Percentiles rank a stretch among this genome's conserved stretches.
Evolutionary conservation across 2,113 vertebrate genomes (phyloP).

Genomic region (zebrafish (Danio rerio)): DNA sequence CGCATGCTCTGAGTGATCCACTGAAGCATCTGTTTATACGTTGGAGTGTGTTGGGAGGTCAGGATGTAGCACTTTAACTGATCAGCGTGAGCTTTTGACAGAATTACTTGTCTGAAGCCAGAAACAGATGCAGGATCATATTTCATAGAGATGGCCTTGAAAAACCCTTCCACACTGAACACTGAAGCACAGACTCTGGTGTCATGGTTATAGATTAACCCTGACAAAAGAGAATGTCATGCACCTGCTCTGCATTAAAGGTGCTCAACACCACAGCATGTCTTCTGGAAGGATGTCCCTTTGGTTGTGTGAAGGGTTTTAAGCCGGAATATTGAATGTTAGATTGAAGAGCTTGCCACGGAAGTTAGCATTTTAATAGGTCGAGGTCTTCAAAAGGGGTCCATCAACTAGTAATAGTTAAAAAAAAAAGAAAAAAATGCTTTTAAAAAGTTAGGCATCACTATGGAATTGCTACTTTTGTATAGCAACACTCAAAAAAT

Average conservation of each 20-base stretch:
- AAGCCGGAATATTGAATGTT: not conserved
- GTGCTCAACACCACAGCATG: not conserved
- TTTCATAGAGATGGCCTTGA: not conserved
- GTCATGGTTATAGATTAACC: not conserved
- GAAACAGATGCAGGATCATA: conserved; percentile 26
- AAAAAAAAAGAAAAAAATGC: too few relatives aligned
- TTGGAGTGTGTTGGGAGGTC: conserved; percentile 6
- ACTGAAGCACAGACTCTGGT: not conserved
- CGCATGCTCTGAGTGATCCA: not conserved
- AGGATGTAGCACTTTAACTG: conserved; percentile 31
- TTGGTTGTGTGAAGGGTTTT: not conserved
- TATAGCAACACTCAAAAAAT: too few relatives aligned
- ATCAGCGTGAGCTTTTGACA: not conserved
- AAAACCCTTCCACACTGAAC: not conserved
- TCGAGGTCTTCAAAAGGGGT: too few relatives aligned
- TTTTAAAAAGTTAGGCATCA: too few relatives aligned
- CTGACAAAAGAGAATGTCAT: not conserved
- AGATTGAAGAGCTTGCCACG: not conserved
- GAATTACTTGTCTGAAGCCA: not conserved
- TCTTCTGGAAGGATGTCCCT: not conserved
- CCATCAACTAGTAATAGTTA: too few relatives aligned
- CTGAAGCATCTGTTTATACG: not conserved
- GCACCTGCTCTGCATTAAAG: conserved; percentile 35
- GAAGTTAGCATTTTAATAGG: not conserved
- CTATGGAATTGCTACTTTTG: too few relatives aligned